Percentiles rank a stretch among this genome's conserved stretches.
Evolutionary conservation across 2,113 vertebrate genomes (phyloP).

Genomic region (Reinhardtius hippoglossoides): DNA sequence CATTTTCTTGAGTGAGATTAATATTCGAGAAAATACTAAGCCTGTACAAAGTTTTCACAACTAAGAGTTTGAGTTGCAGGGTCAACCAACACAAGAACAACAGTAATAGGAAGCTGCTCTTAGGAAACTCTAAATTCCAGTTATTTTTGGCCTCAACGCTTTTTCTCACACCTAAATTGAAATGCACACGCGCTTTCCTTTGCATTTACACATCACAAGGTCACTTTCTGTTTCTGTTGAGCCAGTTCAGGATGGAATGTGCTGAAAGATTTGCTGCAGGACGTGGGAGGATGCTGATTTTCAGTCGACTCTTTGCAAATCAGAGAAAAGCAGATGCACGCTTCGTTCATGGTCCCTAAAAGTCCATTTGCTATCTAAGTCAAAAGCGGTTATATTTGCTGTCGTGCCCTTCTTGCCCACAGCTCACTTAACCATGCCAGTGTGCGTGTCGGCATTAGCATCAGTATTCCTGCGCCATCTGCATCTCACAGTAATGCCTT

Average conservation of each 20-base stretch:
- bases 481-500: constrained; percentile 65
- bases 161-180: constrained; percentile 13
- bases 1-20: neutral
- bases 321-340: constrained; percentile 1
- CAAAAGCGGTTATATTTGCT: neutral
- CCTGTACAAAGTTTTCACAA: constrained; percentile 29
- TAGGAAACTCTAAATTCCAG: constrained; percentile 3
- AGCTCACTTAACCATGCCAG: constrained; percentile 25
- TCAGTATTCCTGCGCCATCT: constrained; percentile 41
- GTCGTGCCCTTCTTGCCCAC: constrained; percentile 11
- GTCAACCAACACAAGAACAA: constrained; percentile 28
- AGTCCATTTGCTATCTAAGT: constrained; percentile 13
- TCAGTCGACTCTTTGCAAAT: neutral
- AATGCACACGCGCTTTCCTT: constrained; percentile 33
- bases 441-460: constrained; percentile 22
- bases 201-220: constrained; percentile 33
- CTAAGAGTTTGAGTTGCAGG: neutral
- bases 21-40: constrained; percentile 16
- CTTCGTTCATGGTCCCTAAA: neutral
- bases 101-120: constrained; percentile 14
- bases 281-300: neutral
- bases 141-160: constrained; percentile 18
- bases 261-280: constrained; percentile 19
- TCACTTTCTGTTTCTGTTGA: constrained; percentile 40
- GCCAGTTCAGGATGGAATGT: neutral